Evolutionary conservation across 2,797 vertebrate genomes (phyloP).

Genomic region (Anguilla obscura): DNA sequence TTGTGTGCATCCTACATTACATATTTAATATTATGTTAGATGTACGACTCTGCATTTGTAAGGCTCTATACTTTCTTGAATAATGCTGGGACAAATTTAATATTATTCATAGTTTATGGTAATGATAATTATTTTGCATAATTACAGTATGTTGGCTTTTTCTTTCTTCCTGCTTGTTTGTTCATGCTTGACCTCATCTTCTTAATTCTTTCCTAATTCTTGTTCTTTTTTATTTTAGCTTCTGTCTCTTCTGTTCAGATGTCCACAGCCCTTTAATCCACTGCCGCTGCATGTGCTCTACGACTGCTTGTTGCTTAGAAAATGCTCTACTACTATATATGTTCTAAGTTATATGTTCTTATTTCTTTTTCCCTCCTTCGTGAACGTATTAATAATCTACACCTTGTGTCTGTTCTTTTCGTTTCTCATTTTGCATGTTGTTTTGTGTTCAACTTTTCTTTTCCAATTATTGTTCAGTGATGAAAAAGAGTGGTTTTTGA

Average conservation of each 20-base stretch:
- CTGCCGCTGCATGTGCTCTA: conserved; percentile 38
- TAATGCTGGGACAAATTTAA: not conserved
- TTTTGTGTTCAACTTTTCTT: not conserved
- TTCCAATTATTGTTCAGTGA: not conserved
- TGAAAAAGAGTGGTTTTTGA: not conserved
- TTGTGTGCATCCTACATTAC: not conserved
- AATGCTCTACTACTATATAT: not conserved
- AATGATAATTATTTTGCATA: not conserved
- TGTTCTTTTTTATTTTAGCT: not conserved
- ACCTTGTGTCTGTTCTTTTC: not conserved
- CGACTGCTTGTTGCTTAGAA: not conserved
- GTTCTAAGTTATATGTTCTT: not conserved
- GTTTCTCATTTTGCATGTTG: conserved; percentile 10
- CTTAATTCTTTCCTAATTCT: conserved; percentile 4
- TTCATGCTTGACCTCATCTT: conserved; percentile 13
- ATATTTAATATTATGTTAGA: not conserved
- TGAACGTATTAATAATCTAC: not conserved
- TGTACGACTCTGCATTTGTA: not conserved
- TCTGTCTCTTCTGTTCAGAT: conserved; percentile 57
- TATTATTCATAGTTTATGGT: not conserved
- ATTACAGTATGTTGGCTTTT: not conserved
- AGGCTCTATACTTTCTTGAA: conserved; percentile 4
- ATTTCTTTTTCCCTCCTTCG: not conserved
- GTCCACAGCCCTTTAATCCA: conserved; percentile 40
- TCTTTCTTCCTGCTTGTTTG: not conserved